phyloP scores from a whole-genome alignment of 1,140 invertebrate species.

The Vanessa tameamea region DNA sequence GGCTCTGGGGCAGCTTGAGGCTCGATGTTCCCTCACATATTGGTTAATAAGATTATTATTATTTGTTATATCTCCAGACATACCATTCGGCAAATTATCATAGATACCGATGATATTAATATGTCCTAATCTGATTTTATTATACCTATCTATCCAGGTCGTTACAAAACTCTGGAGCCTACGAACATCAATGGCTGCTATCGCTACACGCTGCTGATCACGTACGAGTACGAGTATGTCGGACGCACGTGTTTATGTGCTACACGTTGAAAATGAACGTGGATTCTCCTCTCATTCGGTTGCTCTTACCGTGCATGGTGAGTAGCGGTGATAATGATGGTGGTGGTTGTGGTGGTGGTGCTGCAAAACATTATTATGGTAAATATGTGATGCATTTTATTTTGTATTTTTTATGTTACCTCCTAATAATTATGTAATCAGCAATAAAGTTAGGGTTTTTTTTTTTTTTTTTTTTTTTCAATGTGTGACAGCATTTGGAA shows the following conservation, averaged over 20 bases:
- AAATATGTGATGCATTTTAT: too few species aligned
- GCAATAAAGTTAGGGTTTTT: not conserved
- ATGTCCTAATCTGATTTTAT: conserved; percentile 2
- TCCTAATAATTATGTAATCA: too few species aligned
- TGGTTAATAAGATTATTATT: conserved; percentile 74
- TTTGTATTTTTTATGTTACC: too few species aligned
- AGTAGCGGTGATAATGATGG: conserved; percentile 41
- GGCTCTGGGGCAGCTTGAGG: conserved; percentile 92
- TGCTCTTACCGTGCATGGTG: conserved; percentile 89
- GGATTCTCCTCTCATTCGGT: conserved; percentile 90
- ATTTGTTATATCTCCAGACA: too few species aligned
- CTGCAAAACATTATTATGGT: too few species aligned
- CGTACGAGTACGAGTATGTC: conserved; percentile 85
- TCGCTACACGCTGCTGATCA: conserved; percentile 88
- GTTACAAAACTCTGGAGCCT: conserved; percentile 84
- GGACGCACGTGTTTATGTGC: conserved; percentile 90
- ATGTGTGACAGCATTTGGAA: not conserved
- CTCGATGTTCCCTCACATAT: conserved; percentile 87
- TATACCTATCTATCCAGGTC: conserved; percentile 71
- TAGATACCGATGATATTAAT: not conserved
- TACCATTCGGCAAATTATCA: too few species aligned
- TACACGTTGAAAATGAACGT: conserved; percentile 92
- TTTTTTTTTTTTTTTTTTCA: not conserved
- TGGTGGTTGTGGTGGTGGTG: not conserved
- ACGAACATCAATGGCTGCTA: conserved; percentile 87